These are phyloP conservation scores for Coptotermes formosanus DNA, from an alignment of 1,140 invertebrate genomes.

Conservation along the genomic window DNA sequence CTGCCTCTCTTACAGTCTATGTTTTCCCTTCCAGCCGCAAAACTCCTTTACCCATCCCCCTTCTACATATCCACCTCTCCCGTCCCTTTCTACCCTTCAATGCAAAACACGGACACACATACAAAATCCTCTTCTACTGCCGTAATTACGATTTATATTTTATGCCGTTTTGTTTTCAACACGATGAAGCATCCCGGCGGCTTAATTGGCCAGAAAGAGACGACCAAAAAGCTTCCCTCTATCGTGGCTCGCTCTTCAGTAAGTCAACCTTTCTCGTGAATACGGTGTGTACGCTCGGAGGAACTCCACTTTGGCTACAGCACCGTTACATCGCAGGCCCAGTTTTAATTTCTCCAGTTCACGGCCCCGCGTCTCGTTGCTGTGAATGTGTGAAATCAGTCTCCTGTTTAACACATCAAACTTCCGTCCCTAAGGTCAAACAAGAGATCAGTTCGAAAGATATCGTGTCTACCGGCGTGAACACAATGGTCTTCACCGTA, in stretches of 20 bases:
- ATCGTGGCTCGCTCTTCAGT: not conserved
- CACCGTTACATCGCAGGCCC: no score
- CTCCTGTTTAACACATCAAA: no score
- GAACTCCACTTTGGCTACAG: not conserved
- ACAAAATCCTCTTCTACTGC: not conserved
- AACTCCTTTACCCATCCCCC: not conserved
- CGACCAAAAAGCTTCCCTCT: not conserved
- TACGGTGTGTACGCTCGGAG: not conserved
- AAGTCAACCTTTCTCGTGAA: not conserved
- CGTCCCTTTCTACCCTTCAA: not conserved
- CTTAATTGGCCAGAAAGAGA: conserved; percentile 15
- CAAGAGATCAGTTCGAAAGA: no score
- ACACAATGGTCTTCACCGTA: no score
- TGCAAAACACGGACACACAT: not conserved
- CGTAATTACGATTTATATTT: conserved; percentile 17
- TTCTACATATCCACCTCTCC: not conserved
- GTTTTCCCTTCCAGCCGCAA: conserved; percentile 12
- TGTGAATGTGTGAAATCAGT: no score
- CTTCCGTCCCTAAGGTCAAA: no score
- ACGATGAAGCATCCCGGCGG: not conserved
- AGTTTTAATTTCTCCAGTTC: no score
- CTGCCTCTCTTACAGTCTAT: not conserved
- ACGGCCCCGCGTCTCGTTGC: no score
- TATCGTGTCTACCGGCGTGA: no score
- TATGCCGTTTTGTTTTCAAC: conserved; percentile 18